phyloP scores from a whole-genome alignment of 2,888 invertebrate genomes.

The Lottia gigantea region DNA sequence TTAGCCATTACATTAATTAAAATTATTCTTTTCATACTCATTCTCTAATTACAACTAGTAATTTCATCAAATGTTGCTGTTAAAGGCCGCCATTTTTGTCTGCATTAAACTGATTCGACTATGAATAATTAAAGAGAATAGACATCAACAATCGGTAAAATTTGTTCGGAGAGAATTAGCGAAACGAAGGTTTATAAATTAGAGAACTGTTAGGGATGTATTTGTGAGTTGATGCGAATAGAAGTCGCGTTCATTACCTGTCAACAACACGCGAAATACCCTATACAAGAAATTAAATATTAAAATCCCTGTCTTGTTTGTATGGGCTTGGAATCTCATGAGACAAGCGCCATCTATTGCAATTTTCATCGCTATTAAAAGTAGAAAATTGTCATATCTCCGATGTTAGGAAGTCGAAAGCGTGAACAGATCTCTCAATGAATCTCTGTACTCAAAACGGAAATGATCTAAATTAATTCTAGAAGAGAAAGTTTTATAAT shows the following conservation, averaged over 20 bases:
- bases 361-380: neutral
- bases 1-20: constrained; percentile 3
- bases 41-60: too few relatives aligned
- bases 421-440: too few relatives aligned
- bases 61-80: too few relatives aligned
- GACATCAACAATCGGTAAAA: neutral
- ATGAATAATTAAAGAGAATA: neutral
- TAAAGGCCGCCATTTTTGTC: neutral
- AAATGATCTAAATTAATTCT: too few relatives aligned
- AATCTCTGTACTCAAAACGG: too few relatives aligned
- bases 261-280: neutral
- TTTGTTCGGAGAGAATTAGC: neutral
- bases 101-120: neutral
- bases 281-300: constrained; percentile 9
- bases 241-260: neutral
- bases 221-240: neutral
- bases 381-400: too few relatives aligned
- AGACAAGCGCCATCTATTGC: neutral
- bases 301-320: neutral
- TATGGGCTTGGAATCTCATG: neutral
- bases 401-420: too few relatives aligned
- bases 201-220: neutral
- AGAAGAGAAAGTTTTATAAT: too few relatives aligned
- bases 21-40: neutral
- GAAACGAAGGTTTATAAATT: neutral